Conservation (phyloP, 2,797 vertebrate genomes). For the Sebastes steindachneri region DNA sequence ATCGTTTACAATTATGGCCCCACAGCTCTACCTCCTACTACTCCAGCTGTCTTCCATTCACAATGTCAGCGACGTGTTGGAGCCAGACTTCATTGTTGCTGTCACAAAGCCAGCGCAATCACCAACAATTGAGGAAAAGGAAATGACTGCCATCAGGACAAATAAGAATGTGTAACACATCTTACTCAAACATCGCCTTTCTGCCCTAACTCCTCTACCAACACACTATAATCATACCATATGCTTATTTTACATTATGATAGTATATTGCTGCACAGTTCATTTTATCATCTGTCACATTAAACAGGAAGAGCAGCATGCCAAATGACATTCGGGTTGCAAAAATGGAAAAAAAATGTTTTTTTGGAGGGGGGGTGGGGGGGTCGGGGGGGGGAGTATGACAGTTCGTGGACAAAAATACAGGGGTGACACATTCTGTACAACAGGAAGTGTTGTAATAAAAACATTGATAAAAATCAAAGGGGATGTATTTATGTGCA, state of each 20-base stretch:
- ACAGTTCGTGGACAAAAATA: background rate
- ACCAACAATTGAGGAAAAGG: conserved; percentile 62
- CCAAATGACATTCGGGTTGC: background rate
- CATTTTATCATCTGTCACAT: conserved; percentile 34
- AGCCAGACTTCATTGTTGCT: conserved; percentile 66
- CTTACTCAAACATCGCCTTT: conserved; percentile 54
- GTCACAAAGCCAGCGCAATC: conserved; percentile 68
- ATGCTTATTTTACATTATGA: conserved; percentile 43
- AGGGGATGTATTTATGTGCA: background rate
- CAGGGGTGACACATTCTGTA: background rate
- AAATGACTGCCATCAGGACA: conserved; percentile 61
- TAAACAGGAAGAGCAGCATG: background rate
- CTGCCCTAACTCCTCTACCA: conserved; percentile 40
- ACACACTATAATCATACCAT: conserved; percentile 50
- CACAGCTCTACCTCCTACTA: conserved; percentile 46
- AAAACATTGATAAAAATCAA: background rate
- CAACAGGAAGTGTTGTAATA: background rate
- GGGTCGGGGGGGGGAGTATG: too few relatives aligned
- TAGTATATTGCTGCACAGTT: background rate
- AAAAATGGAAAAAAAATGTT: background rate
- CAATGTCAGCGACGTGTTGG: conserved; percentile 43
- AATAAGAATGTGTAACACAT: conserved; percentile 63
- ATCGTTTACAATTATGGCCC: conserved; percentile 65
- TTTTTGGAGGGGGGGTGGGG: too few relatives aligned
- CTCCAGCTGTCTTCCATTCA: conserved; percentile 51